Evolutionary conservation across 2,797 vertebrate genomes (phyloP), one percentile per base, ranked within the genome.

Genomic region (Parauchenoglanis punctatus): DNA sequence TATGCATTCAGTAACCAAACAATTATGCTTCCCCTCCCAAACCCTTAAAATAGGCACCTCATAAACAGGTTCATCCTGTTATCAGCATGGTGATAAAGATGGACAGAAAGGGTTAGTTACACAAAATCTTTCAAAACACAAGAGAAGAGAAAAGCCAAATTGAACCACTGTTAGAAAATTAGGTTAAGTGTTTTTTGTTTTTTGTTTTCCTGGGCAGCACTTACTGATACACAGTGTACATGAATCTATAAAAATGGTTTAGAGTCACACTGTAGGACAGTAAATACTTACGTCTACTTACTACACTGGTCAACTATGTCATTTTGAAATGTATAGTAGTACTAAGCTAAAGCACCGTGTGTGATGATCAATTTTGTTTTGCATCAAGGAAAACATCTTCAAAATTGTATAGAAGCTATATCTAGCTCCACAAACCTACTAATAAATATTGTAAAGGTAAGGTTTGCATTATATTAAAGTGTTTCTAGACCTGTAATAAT

Each of bases 61-160:
- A 87, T 95, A 95, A 92, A 94, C 90, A 86, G 95, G 92, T 91
- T 96, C 95, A 93, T 96, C 96, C 96, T 96, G 94, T 93, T 88
- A 91, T 80, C 82, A 83, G 89, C 90, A 87, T 63, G 85, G 56
- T 59, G 67, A 84, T 84, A 78, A 44, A 82, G 4, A 93, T 91
- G 94, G 91, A 94, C 88, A 94, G 84, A 94, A 89, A 89, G 93
- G 61, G 85, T 92, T 94, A 89, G 93, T 88, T 28, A 81, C 67
- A 82, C 70, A 85, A 82, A 35, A 87, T 31, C 44, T 54, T 35
- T 58, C 35, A 44, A 20, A 8, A 59, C 40, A 84, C 49, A 56
- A n/a, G 4, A 72, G 28, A 25, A 81, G 23, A n/a, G 4, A 25
- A 81, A 84, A 17, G 35, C 18, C 11, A 3, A 54, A 72, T 7